Evolutionary conservation across 2,113 vertebrate species (phyloP), one percentile per base, ranked within the genome.

Genomic region (Numenius arquata): DNA sequence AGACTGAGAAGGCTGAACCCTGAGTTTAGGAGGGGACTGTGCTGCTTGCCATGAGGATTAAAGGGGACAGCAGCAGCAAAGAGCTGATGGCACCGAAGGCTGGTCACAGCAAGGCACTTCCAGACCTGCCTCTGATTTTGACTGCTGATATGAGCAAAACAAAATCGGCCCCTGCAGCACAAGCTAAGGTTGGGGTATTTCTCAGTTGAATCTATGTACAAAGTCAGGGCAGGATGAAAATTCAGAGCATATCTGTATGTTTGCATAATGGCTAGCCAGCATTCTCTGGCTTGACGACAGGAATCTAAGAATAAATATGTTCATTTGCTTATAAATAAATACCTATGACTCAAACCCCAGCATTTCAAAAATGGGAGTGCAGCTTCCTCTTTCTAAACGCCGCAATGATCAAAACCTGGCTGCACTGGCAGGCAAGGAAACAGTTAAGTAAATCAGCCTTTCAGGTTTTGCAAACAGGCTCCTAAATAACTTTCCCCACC

Each of bases 401-500:
- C 8, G 2, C 41, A 93, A 53, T 26, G 23, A 85, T 55, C 32
- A 90, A 95, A 94, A 74, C 5, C 12, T 40, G 61, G 38, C 68
- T 89, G 56, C 67, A 68, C 5, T 56, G 38, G 43, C n/a, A 30
- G 52, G 52, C 47, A 56, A 81, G 45, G 58, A 76, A 95, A 81
- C 3, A 15, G 92, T 96, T 96, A 96, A 94, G 70, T 20, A 41
- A 45, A 88, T 55, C 29, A 87, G 61, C 58, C 34, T 80, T 94
- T 88, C 58, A 81, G 79, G 40, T 85, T 91, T 55, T 88, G 80
- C 73, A 74, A 94, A 85, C 12, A 12, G 40, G 48, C 36, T 94
- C 66, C 67, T 84, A 85, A 96, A 95, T 93, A 97, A 96, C 80
- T 95, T 94, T 89, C 56, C 70, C 88, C 95, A 94, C 94, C 76